These are phyloP conservation scores for Regulus satrapa DNA, from an alignment of 2,113 vertebrate genomes.

Conservation along the genomic window DNA sequence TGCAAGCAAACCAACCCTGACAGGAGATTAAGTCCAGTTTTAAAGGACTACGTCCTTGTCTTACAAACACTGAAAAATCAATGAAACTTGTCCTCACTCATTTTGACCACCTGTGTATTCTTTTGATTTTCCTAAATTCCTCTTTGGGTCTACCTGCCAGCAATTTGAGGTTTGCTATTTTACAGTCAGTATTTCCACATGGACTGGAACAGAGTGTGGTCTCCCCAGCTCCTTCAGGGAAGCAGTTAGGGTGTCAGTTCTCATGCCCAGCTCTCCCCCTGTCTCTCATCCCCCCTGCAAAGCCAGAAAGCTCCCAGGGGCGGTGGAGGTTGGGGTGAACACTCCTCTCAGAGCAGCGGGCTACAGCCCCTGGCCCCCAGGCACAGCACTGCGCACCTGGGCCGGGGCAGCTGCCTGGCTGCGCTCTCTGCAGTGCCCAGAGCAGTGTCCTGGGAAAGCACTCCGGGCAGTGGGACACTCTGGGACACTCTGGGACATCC, in stretches of 20 bases:
- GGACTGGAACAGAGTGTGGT: neutral
- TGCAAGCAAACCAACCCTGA: neutral
- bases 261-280: neutral
- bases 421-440: accelerated
- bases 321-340: accelerated
- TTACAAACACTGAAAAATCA: neutral
- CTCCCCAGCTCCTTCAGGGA: neutral
- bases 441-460: neutral
- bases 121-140: neutral
- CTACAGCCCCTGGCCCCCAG: accelerated
- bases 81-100: neutral
- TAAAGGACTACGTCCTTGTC: neutral
- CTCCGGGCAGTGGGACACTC: too few relatives aligned
- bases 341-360: accelerated
- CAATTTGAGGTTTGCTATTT: neutral
- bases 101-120: neutral
- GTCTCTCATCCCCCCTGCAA: neutral
- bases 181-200: neutral
- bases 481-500: too few relatives aligned
- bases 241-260: neutral
- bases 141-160: neutral
- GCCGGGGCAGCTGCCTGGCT: accelerated
- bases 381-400: accelerated
- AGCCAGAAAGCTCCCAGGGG: neutral
- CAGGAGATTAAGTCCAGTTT: neutral